Conservation (phyloP, 2,113 vertebrate species). For the Amphilophus citrinellus region DNA sequence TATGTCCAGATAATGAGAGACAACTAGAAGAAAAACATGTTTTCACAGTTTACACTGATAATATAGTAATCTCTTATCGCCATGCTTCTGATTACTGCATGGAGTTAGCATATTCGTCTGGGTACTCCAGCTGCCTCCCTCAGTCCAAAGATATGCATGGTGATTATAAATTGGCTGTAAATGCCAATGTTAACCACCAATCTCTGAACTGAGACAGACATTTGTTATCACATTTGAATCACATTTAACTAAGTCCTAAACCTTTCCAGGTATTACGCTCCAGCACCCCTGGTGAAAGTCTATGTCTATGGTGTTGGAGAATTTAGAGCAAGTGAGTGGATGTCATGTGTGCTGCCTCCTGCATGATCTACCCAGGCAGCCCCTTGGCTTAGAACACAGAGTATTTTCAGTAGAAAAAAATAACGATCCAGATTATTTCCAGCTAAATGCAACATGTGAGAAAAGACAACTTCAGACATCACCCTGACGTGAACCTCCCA, state of each 20-base stretch:
- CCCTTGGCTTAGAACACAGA: background rate
- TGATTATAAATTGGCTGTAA: background rate
- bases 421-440: background rate
- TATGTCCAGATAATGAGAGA: background rate
- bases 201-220: background rate
- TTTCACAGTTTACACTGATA: background rate
- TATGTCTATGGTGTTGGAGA: no score
- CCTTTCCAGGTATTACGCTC: fast-evolving
- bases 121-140: background rate
- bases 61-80: background rate
- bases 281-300: background rate
- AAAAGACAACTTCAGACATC: no score
- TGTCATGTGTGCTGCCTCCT: background rate
- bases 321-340: background rate
- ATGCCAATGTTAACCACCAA: background rate
- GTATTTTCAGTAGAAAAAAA: background rate
- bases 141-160: background rate
- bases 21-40: background rate
- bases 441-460: background rate
- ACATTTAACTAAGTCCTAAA: background rate
- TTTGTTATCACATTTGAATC: background rate
- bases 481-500: no score
- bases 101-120: background rate
- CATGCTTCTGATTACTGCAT: background rate
- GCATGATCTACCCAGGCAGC: background rate